Conservation (phyloP, 2,113 vertebrate species). For the Notothenia rossii region DNA sequence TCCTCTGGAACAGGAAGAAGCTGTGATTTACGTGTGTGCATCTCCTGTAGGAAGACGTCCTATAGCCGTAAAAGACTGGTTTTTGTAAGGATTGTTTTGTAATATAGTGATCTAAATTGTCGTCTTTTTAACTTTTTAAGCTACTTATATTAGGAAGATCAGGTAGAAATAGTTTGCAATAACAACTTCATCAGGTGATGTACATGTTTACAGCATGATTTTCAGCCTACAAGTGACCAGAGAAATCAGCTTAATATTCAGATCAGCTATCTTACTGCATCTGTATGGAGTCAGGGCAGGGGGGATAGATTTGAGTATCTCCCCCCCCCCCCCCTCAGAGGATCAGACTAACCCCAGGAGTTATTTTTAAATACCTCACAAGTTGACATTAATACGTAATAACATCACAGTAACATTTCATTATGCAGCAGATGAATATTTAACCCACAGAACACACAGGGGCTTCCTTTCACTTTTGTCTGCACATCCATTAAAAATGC, state of each 20-base stretch:
- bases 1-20: neutral
- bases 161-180: neutral
- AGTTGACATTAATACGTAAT: conserved; percentile 36
- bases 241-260: neutral
- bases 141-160: neutral
- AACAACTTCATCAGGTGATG: neutral
- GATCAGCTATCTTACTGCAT: too few species aligned
- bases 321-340: neutral
- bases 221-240: too few species aligned
- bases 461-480: neutral
- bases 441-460: neutral
- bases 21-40: neutral
- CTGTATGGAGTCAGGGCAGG: too few species aligned
- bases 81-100: neutral
- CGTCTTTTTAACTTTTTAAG: neutral
- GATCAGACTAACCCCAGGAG: neutral
- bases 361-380: conserved; percentile 6
- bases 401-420: conserved; percentile 11
- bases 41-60: neutral
- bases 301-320: neutral
- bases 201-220: neutral
- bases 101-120: neutral
- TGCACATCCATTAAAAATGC: conserved; percentile 1
- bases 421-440: conserved; percentile 35
- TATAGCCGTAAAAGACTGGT: neutral